A percentile compares a stretch with the other conserved stretches of the same genome.
Evolutionary conservation across 2,113 vertebrate genomes (phyloP).

Genomic region (Montifringilla adamsi): DNA sequence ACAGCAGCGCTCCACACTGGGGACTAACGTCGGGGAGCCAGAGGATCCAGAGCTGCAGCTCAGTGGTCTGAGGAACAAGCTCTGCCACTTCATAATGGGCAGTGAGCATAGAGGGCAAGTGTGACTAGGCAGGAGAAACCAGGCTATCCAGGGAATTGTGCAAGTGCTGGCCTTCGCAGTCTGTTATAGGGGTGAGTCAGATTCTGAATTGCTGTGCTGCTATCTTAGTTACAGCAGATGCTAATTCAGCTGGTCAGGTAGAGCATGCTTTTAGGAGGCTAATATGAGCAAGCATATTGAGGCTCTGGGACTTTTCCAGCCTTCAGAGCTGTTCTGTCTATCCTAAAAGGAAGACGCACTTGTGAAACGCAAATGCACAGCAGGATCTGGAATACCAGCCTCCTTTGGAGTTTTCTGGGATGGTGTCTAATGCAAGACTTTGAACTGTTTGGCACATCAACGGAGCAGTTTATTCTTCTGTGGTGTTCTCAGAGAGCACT

Average conservation of each 20-base stretch:
- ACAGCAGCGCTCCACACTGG: background rate
- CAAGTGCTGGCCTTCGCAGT: background rate
- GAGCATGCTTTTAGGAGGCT: slow-evolving; percentile 12
- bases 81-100: background rate
- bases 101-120: background rate
- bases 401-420: background rate
- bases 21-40: rapidly evolving
- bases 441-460: background rate
- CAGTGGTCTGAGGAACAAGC: slow-evolving; percentile 18
- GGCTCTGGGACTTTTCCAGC: background rate
- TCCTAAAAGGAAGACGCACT: background rate
- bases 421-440: background rate
- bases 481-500: background rate
- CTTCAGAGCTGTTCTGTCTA: background rate
- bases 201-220: background rate
- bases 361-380: background rate
- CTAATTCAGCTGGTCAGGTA: slow-evolving; percentile 48
- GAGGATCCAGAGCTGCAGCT: slow-evolving; percentile 4
- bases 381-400: background rate
- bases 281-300: background rate
- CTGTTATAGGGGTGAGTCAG: background rate
- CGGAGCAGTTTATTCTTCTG: background rate
- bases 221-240: slow-evolving; percentile 27
- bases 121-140: background rate
- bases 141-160: background rate